These are phyloP conservation scores for Xenopus petersii DNA, from an alignment of 2,797 vertebrate species.

Conservation along the genomic window DNA sequence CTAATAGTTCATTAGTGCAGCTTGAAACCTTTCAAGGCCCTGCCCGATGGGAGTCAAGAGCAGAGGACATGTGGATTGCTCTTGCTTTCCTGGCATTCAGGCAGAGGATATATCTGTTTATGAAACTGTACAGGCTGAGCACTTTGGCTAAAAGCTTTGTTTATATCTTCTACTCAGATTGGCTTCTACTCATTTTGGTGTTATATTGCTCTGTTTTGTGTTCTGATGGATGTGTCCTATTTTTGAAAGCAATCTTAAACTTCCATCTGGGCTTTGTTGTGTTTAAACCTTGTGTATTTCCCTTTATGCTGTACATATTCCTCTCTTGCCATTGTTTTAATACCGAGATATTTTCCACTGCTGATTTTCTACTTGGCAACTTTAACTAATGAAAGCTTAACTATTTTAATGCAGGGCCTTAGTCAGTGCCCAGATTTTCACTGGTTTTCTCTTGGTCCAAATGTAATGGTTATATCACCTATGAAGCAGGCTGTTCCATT, in stretches of 20 bases:
- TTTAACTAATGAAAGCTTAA: too few species aligned
- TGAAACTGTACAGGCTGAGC: constrained; percentile 20
- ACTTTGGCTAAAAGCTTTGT: constrained; percentile 26
- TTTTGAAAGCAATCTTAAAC: constrained; percentile 20
- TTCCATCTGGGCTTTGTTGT: constrained; percentile 18
- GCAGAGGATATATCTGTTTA: constrained; percentile 40
- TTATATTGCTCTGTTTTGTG: constrained; percentile 24
- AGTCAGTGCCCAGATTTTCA: too few species aligned
- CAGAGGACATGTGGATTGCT: neutral
- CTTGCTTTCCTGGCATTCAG: constrained; percentile 35
- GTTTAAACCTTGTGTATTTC: constrained; percentile 8
- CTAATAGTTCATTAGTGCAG: too few species aligned
- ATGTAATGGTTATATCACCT: too few species aligned
- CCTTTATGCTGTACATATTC: constrained; percentile 2
- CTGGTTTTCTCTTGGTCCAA: too few species aligned
- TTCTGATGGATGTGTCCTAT: constrained; percentile 15
- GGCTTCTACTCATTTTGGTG: constrained; percentile 17
- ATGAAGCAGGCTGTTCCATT: too few species aligned
- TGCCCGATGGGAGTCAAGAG: constrained; percentile 14
- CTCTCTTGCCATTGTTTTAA: neutral
- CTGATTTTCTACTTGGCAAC: neutral
- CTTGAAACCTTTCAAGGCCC: neutral
- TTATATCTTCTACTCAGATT: constrained; percentile 25
- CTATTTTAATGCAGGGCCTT: too few species aligned
- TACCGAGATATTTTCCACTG: constrained; percentile 2